Conservation (phyloP, 1,140 invertebrate genomes). For the Anastrepha obliqua region DNA sequence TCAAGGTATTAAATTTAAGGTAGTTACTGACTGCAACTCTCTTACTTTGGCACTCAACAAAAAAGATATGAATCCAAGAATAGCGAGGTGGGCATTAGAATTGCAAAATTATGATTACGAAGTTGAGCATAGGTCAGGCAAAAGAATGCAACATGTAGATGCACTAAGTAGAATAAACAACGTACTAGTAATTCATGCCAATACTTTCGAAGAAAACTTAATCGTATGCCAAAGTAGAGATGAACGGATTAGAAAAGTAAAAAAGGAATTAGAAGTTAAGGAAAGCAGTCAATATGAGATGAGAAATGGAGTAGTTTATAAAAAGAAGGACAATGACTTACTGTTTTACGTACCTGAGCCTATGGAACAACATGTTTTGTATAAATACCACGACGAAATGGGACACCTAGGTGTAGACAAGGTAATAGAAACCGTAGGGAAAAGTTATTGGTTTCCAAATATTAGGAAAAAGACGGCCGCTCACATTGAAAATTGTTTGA, state of each 20-base stretch:
- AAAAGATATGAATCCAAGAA: conserved; percentile 68
- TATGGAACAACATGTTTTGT: too few species aligned
- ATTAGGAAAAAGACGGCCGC: too few species aligned
- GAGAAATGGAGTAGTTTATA: too few species aligned
- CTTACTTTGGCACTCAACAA: conserved; percentile 72
- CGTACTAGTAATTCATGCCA: conserved; percentile 55
- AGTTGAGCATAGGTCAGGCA: conserved; percentile 57
- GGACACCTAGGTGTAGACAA: too few species aligned
- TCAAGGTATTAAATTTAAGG: conserved; percentile 74
- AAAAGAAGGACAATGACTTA: too few species aligned
- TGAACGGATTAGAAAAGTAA: not conserved
- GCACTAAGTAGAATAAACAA: conserved; percentile 61
- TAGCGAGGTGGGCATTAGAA: conserved; percentile 69
- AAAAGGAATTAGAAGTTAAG: too few species aligned
- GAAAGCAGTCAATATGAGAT: too few species aligned
- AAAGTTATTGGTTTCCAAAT: too few species aligned
- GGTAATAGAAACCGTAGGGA: too few species aligned
- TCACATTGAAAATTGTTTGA: too few species aligned
- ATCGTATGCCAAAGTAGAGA: conserved; percentile 54
- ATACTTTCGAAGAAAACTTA: conserved; percentile 57
- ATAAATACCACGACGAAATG: too few species aligned
- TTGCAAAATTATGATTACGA: conserved; percentile 57
- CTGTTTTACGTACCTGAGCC: too few species aligned
- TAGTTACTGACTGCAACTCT: conserved; percentile 73
- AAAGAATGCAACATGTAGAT: conserved; percentile 68